Percentiles rank a stretch among this genome's conserved stretches.
Evolutionary conservation across 2,888 invertebrate species (phyloP).

Genomic region (Chrysopilus asiliformis): DNA sequence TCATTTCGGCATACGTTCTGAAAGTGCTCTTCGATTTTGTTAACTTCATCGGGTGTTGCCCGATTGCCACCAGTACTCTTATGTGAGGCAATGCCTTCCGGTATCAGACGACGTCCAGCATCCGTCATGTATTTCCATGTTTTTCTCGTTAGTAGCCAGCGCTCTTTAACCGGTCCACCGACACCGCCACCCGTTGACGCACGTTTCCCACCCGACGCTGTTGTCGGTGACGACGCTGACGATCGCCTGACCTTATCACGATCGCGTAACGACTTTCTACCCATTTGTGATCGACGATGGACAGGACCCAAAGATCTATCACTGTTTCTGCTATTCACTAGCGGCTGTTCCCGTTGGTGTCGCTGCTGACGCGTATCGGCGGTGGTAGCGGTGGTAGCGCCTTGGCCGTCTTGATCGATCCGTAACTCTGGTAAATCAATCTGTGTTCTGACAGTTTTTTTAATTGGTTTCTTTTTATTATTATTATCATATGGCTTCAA

Average conservation of each 20-base stretch:
- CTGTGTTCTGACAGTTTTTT: no score
- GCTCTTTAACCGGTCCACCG: conserved; percentile 45
- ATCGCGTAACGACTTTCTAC: neutral
- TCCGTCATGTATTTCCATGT: conserved; percentile 91
- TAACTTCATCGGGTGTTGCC: conserved; percentile 61
- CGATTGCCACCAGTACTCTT: no score
- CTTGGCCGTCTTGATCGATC: no score
- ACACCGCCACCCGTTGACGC: neutral
- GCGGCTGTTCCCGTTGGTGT: no score
- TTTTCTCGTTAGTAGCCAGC: conserved; percentile 78
- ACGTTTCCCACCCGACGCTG: neutral
- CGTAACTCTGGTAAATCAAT: no score
- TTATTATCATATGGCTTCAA: no score
- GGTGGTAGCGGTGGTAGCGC: no score
- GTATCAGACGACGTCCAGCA: conserved; percentile 70
- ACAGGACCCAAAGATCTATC: no score
- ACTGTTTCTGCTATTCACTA: no score
- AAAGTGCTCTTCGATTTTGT: conserved; percentile 71
- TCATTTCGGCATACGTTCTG: conserved; percentile 69
- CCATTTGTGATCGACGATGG: no score
- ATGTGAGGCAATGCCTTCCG: conserved; percentile 64
- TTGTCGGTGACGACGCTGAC: neutral
- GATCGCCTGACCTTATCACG: neutral
- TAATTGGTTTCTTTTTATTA: no score
- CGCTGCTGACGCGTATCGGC: no score